A percentile compares a stretch with the other conserved stretches of the same genome.
Evolutionary conservation across 2,113 vertebrate genomes (phyloP).

Genomic region (Todiramphus chloris): DNA sequence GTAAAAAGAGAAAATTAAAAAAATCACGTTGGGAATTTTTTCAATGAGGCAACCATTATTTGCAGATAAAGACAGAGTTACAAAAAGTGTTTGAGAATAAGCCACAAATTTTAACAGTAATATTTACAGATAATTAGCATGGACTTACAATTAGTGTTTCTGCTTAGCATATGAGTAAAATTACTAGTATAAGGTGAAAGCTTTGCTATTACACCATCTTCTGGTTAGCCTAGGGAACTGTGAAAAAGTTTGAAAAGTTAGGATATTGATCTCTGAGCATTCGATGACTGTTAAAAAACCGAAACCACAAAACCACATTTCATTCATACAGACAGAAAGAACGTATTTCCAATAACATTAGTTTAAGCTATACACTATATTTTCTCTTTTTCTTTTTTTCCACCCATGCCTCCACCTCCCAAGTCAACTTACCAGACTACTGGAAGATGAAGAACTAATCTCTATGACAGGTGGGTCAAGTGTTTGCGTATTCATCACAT

Average conservation of each 20-base stretch:
- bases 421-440: slow-evolving; percentile 64
- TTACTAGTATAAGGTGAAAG: background rate
- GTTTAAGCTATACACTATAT: background rate
- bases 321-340: background rate
- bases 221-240: slow-evolving; percentile 19
- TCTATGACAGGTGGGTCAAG: slow-evolving; percentile 80
- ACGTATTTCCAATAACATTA: background rate
- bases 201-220: slow-evolving; percentile 44
- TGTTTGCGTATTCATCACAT: slow-evolving; percentile 79
- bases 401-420: background rate
- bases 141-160: background rate
- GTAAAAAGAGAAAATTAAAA: slow-evolving; percentile 20
- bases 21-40: background rate
- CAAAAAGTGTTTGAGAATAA: background rate
- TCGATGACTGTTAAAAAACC: accelerated
- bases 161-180: background rate
- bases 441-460: slow-evolving; percentile 59
- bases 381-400: too few relatives aligned
- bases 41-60: background rate
- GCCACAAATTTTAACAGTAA: background rate
- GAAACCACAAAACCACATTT: background rate
- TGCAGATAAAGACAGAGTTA: background rate
- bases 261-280: background rate
- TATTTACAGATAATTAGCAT: background rate
- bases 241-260: background rate